These are phyloP conservation scores for Pseudobourletiella spinata DNA, from an alignment of 1,140 invertebrate species.

Conservation along the genomic window DNA sequence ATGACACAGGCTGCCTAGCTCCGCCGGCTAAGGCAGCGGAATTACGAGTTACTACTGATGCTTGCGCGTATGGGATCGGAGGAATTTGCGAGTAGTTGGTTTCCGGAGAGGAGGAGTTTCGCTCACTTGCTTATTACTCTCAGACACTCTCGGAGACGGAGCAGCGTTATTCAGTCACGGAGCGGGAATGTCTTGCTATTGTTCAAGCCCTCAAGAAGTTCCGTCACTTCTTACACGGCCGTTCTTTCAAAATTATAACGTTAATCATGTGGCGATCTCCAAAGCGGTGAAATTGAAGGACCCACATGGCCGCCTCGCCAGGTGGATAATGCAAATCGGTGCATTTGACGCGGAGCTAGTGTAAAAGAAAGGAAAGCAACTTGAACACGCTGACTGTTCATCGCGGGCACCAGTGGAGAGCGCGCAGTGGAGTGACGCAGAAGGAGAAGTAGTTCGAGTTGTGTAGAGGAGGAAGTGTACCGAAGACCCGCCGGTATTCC, in stretches of 20 bases:
- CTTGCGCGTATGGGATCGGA: neutral
- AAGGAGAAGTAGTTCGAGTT: too few relatives aligned
- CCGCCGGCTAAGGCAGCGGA: neutral
- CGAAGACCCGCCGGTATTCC: too few relatives aligned
- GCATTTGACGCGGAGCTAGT: slow-evolving; percentile 7
- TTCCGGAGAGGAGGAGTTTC: slow-evolving; percentile 31
- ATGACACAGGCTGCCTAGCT: neutral
- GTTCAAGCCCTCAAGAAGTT: slow-evolving; percentile 44
- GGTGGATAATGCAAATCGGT: slow-evolving; percentile 13
- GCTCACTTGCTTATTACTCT: slow-evolving; percentile 28
- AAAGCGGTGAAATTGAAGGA: slow-evolving; percentile 13
- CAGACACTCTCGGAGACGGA: slow-evolving; percentile 39
- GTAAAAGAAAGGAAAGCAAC: slow-evolving; percentile 16
- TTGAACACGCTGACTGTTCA: slow-evolving; percentile 12
- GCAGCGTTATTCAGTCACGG: slow-evolving; percentile 43
- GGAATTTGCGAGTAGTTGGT: slow-evolving; percentile 35
- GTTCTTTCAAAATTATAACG: slow-evolving; percentile 1
- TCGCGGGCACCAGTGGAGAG: neutral
- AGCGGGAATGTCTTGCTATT: slow-evolving; percentile 44
- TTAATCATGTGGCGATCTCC: slow-evolving; percentile 11
- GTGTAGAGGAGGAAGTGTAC: too few relatives aligned
- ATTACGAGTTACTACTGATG: slow-evolving; percentile 1
- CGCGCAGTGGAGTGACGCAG: too few relatives aligned
- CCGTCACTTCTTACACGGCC: slow-evolving; percentile 10
- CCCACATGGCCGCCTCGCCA: slow-evolving; percentile 1